Conservation (phyloP, 2,797 vertebrate species). For the Carduelis carduelis region DNA sequence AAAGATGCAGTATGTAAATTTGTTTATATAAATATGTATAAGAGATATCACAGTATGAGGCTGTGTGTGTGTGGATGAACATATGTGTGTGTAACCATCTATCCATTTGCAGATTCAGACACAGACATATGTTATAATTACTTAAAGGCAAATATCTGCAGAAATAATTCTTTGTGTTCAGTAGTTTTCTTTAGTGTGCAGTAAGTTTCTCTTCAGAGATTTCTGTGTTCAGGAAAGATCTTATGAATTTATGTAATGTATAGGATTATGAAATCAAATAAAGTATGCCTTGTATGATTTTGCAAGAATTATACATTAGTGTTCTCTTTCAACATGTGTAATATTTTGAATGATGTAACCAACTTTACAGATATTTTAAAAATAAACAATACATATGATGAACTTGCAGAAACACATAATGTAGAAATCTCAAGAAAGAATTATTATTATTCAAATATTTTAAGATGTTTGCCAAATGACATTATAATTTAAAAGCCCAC, state of each 20-base stretch:
- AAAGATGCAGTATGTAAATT: slow-evolving; percentile 53
- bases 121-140: slow-evolving; percentile 63
- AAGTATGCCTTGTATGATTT: background rate
- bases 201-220: slow-evolving; percentile 12
- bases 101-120: slow-evolving; percentile 61
- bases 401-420: background rate
- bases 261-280: slow-evolving; percentile 37
- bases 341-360: background rate
- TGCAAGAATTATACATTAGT: background rate
- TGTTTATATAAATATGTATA: slow-evolving; percentile 68
- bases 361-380: background rate
- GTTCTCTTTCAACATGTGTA: background rate
- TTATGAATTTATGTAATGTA: background rate
- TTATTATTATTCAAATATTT: background rate
- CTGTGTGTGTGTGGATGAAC: slow-evolving; percentile 44
- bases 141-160: slow-evolving; percentile 49
- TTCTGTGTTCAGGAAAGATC: slow-evolving; percentile 5
- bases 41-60: slow-evolving; percentile 47
- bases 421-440: background rate
- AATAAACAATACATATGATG: background rate
- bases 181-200: slow-evolving; percentile 23
- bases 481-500: background rate
- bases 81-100: slow-evolving; percentile 60
- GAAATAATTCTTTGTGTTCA: slow-evolving; percentile 53
- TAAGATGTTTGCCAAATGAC: background rate